phyloP scores from a whole-genome alignment of 2,113 vertebrate genomes.

The Antigone vipio region DNA sequence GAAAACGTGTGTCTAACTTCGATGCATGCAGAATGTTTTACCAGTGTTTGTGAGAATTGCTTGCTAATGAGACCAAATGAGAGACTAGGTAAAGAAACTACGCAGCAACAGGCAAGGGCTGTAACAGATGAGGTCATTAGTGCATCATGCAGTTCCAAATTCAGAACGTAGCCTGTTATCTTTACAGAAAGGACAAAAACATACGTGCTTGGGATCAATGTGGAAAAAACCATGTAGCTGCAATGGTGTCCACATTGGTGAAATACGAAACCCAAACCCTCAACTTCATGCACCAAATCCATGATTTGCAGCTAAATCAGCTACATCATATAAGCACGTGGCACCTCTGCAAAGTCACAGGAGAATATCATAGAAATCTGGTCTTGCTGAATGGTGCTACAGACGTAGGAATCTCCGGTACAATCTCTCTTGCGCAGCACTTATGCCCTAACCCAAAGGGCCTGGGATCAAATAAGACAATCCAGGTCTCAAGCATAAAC shows the following conservation, averaged over 20 bases:
- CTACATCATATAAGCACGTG: not conserved
- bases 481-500: not conserved
- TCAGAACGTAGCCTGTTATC: not conserved
- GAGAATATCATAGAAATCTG: not conserved
- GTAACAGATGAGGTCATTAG: not conserved
- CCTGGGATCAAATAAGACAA: not conserved
- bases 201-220: fast-evolving
- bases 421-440: not conserved
- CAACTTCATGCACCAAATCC: not conserved
- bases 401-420: not conserved
- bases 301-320: not conserved
- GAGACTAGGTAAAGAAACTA: not conserved
- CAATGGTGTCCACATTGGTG: not conserved
- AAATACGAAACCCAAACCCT: not conserved
- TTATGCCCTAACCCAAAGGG: not conserved
- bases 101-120: not conserved
- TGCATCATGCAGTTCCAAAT: not conserved
- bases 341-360: not conserved
- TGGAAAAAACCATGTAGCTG: not conserved
- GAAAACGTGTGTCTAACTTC: not conserved
- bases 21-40: not conserved
- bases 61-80: not conserved
- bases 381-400: not conserved
- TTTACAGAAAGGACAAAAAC: not conserved
- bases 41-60: not conserved